Evolutionary conservation across 92 coral and sea anemone species (phyloP), one percentile per base, ranked within the genome.

Genomic region (Palythoa caribaeorum): DNA sequence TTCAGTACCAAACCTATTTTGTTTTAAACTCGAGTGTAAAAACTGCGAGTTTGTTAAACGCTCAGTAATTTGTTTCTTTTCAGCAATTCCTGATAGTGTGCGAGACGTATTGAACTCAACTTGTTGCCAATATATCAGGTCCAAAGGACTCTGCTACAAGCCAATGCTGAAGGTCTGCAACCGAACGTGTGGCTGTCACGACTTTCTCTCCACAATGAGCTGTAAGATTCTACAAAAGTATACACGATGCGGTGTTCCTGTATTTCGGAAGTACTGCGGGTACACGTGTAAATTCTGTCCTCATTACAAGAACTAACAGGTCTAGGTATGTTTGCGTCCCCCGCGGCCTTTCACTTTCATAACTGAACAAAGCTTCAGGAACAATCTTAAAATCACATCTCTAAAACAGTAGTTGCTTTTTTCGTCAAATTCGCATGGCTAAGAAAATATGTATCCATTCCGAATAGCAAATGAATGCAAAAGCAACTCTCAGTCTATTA

Each of bases 141-240:
- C 57, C 21, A 74, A 47, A 48, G 79, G 55, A 39, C 15, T 17
- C 37, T 74, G 79, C 28, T 74, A 15, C 79, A 74, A 47, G 2
- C 55, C 79, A 9, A 50, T 74, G 10, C 36, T 39, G 1, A 12
- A 40, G 14, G 28, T 74, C 55, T 74, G 79, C 36, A 10, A 5
- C 35, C 53, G 53, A 5, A 74, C 79, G 28, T 74, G 79, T 47
- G 79, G 79, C 16, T 74, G 79, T 47, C 44, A 20, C 52, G 57
- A 74, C 21, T 2, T 74, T 8, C 55, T 74, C 28, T 74, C 79
- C 14, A 1, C 17, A 15, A 0, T 0, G 9, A 74, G 79, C 37
- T 74, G 79, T 36, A 16, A 40, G 1, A 6, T 47, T 4, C 79
- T 74, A 6, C 1, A 3, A 13, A 14, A 0, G 2, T 74, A 74